Conservation (phyloP, 1,140 invertebrate genomes). For the Drosophila sturtevanti region DNA sequence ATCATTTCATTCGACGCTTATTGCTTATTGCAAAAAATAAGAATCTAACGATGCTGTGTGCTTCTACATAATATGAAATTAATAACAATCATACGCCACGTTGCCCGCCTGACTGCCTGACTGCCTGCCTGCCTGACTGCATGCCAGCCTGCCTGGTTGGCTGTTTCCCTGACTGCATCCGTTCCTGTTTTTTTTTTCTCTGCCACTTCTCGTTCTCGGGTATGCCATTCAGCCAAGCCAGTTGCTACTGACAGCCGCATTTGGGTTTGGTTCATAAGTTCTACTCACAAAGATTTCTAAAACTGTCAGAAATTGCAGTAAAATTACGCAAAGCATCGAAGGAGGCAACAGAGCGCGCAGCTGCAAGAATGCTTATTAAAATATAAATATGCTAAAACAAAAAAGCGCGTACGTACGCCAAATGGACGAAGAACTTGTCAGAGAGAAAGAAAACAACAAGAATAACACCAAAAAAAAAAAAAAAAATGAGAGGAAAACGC, state of each 20-base stretch:
- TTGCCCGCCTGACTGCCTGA: slow-evolving; percentile 45
- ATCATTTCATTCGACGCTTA: slow-evolving; percentile 74
- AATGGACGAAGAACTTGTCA: slow-evolving; percentile 48
- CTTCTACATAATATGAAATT: slow-evolving; percentile 77
- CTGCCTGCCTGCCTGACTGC: slow-evolving; percentile 5
- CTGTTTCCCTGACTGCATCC: slow-evolving; percentile 4
- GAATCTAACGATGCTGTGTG: slow-evolving; percentile 41
- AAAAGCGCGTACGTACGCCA: slow-evolving; percentile 53
- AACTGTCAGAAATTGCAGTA: slow-evolving; percentile 79
- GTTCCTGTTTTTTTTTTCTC: too few relatives aligned
- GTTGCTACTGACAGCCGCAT: slow-evolving; percentile 75
- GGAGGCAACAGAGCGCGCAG: slow-evolving; percentile 65
- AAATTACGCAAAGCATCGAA: slow-evolving; percentile 66
- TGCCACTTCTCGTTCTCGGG: background rate
- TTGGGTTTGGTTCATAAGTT: slow-evolving; percentile 69
- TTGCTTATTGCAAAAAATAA: slow-evolving; percentile 68
- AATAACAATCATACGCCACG: slow-evolving; percentile 81
- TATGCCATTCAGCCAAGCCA: slow-evolving; percentile 50
- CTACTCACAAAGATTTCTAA: slow-evolving; percentile 77
- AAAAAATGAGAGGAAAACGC: slow-evolving; percentile 1
- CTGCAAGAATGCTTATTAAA: slow-evolving; percentile 79
- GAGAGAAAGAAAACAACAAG: slow-evolving; percentile 22
- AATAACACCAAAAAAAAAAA: slow-evolving; percentile 21
- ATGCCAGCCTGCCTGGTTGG: slow-evolving; percentile 12
- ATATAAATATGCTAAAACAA: slow-evolving; percentile 79